Evolutionary conservation across 1,140 invertebrate genomes (phyloP), one percentile per base, ranked within the genome.

Genomic region (Chelonus insularis): DNA sequence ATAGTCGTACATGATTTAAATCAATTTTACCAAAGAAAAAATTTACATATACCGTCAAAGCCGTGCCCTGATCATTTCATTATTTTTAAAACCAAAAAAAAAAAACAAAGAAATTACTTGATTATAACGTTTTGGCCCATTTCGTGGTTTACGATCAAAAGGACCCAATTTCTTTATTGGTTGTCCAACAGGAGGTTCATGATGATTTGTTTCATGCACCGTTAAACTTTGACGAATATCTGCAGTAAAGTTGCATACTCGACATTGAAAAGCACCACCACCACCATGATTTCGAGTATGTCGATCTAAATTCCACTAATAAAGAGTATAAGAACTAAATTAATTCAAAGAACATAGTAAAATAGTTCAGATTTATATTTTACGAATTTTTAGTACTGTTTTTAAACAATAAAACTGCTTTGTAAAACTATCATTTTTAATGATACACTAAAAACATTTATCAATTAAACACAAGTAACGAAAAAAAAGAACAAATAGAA

Each of bases 191-290:
- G 89, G 86, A 45, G 91, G 90, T 69, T 94, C 85, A 80, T 94
- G 91, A 73, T 93, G 91, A 80, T 93, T 93, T 81, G 93, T 91
- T 72, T 96, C 90, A 76, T 97, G 95, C 18, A 95, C 91, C 1
- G 93, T 96, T 58, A 97, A 81, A 74, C 92, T 95, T 72, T 95
- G 94, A 71, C 95, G 93, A 67, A 94, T 95, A 70, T 95, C 91
- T 9, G 93, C 91, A 0, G 93, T 92, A 77, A 96, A 97, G 73
- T 92, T 94, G 78, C 95, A 97, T 61, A 91, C 87, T 12, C 87
- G 86, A 78, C 95, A 97, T 69, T 89, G 88, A 78, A 91, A 93
- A 54, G 87, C 86, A 11, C 92, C 93, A 16, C 84, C 87, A 0
- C 91, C 91, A 39, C 87, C 90, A 74, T 97, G 95, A 74, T 95